Conservation (phyloP, 2,888 invertebrate genomes). For the Isotomurus palustris region DNA sequence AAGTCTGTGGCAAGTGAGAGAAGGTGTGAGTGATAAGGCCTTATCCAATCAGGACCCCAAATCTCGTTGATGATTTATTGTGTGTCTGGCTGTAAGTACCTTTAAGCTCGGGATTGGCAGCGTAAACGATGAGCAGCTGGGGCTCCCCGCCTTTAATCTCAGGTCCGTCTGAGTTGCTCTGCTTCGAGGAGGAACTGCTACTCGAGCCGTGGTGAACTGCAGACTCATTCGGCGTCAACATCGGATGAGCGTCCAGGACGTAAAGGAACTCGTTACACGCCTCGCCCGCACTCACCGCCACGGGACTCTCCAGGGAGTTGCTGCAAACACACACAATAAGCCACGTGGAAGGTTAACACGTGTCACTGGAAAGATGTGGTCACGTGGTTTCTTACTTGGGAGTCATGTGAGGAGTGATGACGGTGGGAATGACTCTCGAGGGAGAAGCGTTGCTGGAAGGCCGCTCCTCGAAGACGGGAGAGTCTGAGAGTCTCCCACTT, state of each 20-base stretch:
- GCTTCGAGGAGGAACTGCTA: background rate
- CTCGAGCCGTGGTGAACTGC: background rate
- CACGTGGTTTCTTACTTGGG: background rate
- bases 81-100: slow-evolving; percentile 51
- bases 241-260: slow-evolving; percentile 35
- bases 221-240: slow-evolving; percentile 34
- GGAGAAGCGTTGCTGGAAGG: slow-evolving; percentile 1
- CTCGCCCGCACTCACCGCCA: slow-evolving; percentile 28
- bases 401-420: background rate
- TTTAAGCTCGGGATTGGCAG: slow-evolving; percentile 87
- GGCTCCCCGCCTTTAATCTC: slow-evolving; percentile 82
- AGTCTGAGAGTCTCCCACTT: background rate
- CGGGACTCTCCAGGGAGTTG: slow-evolving; percentile 20
- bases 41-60: slow-evolving; percentile 56
- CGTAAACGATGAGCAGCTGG: slow-evolving; percentile 91
- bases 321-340: background rate
- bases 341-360: background rate
- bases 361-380: background rate
- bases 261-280: slow-evolving; percentile 35
- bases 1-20: slow-evolving; percentile 61
- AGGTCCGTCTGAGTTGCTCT: slow-evolving; percentile 62
- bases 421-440: background rate
- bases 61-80: slow-evolving; percentile 57
- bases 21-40: background rate
- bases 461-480: background rate